These are phyloP conservation scores for Bursaphelenchus mucronatus DNA, from an alignment of 1,140 invertebrate genomes.

Conservation along the genomic window DNA sequence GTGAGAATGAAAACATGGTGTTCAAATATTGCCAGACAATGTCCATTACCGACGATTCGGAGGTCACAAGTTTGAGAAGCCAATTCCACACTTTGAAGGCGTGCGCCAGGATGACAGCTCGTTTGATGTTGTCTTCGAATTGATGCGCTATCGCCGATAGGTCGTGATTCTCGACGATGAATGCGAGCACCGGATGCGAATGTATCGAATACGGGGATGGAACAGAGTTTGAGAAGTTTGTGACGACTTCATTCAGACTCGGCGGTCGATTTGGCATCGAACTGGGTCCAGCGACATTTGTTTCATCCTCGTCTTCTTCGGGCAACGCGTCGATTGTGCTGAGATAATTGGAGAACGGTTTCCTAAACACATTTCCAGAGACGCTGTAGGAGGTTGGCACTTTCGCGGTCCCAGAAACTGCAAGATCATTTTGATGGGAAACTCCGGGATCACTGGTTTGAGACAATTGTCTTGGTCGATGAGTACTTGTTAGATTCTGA, in stretches of 20 bases:
- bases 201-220: slow-evolving; percentile 16
- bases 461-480: slow-evolving; percentile 1
- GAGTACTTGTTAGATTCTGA: no score
- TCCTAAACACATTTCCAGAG: slow-evolving; percentile 27
- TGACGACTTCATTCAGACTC: slow-evolving; percentile 1
- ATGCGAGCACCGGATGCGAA: slow-evolving; percentile 70
- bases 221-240: slow-evolving; percentile 22
- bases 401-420: background rate
- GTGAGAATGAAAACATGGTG: slow-evolving; percentile 40
- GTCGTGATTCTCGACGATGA: slow-evolving; percentile 79
- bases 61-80: slow-evolving; percentile 77
- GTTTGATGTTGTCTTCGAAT: slow-evolving; percentile 77
- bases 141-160: slow-evolving; percentile 73
- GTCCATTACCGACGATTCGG: slow-evolving; percentile 68
- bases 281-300: no score
- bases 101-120: slow-evolving; percentile 78
- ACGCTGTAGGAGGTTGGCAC: slow-evolving; percentile 25
- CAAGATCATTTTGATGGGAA: background rate
- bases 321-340: slow-evolving; percentile 20
- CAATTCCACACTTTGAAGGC: slow-evolving; percentile 87
- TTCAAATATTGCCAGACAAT: slow-evolving; percentile 54
- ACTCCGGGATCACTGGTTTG: slow-evolving; percentile 34
- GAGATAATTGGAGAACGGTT: slow-evolving; percentile 30
- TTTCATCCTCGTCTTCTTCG: slow-evolving; percentile 4
- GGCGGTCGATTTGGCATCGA: background rate